Conservation (phyloP, 2,113 vertebrate genomes). For the Elachura formosa region DNA sequence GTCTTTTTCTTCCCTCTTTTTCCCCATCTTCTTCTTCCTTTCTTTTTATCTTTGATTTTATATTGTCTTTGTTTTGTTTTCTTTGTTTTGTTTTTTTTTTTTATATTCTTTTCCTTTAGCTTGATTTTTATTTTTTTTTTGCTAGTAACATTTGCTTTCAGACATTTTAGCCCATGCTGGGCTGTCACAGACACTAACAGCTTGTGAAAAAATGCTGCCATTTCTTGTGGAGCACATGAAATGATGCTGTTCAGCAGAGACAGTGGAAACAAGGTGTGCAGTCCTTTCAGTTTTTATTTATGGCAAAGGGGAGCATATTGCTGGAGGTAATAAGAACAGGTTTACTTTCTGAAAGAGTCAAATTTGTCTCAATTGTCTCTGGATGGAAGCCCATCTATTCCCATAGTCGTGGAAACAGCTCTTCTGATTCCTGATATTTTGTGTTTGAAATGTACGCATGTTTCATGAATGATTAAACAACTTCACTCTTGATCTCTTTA, state of each 20-base stretch:
- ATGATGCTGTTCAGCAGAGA: not conserved
- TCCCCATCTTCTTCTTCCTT: not conserved
- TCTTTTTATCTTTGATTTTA: not conserved
- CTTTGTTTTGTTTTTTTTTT: not conserved
- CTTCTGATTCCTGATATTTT: not conserved
- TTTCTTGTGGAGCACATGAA: not conserved
- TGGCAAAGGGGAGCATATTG: not conserved
- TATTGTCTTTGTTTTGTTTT: not conserved
- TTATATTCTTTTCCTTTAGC: not conserved
- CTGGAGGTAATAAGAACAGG: not conserved
- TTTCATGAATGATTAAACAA: not conserved
- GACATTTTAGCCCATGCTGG: not conserved
- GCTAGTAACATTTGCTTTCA: not conserved
- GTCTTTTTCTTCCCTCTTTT: not conserved
- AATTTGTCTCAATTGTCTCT: not conserved
- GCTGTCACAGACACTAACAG: not conserved
- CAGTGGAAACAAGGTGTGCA: not conserved
- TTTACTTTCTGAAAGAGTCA: not conserved
- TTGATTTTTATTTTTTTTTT: not conserved
- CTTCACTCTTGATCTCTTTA: not conserved
- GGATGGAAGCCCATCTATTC: not conserved
- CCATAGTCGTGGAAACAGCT: not conserved
- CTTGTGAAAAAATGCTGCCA: not conserved
- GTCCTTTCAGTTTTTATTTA: constrained; percentile 10
- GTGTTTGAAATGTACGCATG: not conserved